phyloP scores from a whole-genome alignment of 2,888 invertebrate genomes.

The Ornithoptera priamus region DNA sequence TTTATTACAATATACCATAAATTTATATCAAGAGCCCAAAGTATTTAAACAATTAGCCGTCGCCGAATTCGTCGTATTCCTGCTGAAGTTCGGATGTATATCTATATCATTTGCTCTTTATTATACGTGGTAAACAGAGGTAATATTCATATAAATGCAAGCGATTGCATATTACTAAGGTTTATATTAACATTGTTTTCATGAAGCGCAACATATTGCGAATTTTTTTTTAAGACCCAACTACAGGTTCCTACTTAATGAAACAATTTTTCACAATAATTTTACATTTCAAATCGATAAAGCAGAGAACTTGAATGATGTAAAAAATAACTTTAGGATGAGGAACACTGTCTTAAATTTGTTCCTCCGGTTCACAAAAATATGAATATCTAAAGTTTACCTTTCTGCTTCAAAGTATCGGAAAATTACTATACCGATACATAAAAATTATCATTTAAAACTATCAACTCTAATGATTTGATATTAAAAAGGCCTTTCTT shows the following conservation, averaged over 20 bases:
- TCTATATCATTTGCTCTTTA: not conserved
- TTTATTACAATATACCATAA: constrained; percentile 4
- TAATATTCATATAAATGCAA: not conserved
- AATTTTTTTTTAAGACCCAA: not conserved
- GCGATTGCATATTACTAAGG: not conserved
- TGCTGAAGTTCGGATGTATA: not conserved
- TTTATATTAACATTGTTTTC: not conserved
- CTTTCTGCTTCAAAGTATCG: no score
- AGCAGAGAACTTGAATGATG: no score
- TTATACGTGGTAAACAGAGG: not conserved
- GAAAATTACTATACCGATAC: no score
- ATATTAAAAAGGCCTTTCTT: no score
- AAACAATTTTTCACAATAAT: not conserved
- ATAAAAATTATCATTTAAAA: no score
- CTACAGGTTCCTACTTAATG: not conserved
- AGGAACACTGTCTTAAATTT: no score
- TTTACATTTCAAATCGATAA: no score
- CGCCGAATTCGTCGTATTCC: not conserved
- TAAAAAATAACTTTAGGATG: no score
- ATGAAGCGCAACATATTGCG: not conserved
- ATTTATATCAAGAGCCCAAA: not conserved
- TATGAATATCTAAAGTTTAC: no score
- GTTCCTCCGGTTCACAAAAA: no score
- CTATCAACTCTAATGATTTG: no score
- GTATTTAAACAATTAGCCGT: not conserved